A percentile compares a stretch with the other conserved stretches of the same genome.
Conservation (phyloP, 2,888 invertebrate genomes). For the Brachynemurus nebulosus region DNA sequence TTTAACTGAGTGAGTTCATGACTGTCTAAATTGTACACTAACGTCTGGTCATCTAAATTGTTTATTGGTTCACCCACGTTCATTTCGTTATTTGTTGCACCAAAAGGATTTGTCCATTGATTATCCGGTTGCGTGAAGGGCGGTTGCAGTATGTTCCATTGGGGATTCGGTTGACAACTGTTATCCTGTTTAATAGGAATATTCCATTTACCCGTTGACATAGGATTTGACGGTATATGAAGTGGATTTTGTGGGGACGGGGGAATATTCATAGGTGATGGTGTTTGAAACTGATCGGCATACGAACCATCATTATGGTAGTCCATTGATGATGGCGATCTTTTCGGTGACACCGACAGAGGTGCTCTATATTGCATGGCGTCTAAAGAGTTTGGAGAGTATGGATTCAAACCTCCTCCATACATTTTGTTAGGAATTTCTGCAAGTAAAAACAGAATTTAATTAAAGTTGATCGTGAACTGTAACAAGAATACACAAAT, state of each 20-base stretch:
- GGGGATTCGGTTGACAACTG: neutral
- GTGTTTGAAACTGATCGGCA: slow-evolving; percentile 9
- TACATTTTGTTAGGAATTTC: slow-evolving; percentile 13
- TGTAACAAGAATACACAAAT: too few species aligned
- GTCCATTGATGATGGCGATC: slow-evolving; percentile 9
- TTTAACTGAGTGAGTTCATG: slow-evolving; percentile 28
- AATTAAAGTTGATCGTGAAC: too few species aligned
- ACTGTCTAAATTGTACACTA: slow-evolving; percentile 24
- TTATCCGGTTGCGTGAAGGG: slow-evolving; percentile 7
- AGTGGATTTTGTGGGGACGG: slow-evolving; percentile 2
- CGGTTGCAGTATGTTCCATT: slow-evolving; percentile 2
- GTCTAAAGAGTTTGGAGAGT: slow-evolving; percentile 15
- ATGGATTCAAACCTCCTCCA: slow-evolving; percentile 19
- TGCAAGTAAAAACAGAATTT: too few species aligned
- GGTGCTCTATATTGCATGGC: slow-evolving; percentile 14
- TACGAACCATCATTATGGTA: slow-evolving; percentile 11
- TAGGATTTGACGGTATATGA: neutral
- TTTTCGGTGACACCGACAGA: slow-evolving; percentile 8
- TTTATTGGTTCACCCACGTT: slow-evolving; percentile 11
- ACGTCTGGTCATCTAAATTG: slow-evolving; percentile 5
- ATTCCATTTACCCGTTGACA: neutral
- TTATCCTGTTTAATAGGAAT: too few species aligned
- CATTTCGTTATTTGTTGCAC: slow-evolving; percentile 1
- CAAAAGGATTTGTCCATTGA: neutral
- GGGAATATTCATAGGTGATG: slow-evolving; percentile 6